A percentile compares a stretch with the other conserved stretches of the same genome.
Conservation (phyloP, 1,140 invertebrate genomes). For the Drosophila watanabei region DNA sequence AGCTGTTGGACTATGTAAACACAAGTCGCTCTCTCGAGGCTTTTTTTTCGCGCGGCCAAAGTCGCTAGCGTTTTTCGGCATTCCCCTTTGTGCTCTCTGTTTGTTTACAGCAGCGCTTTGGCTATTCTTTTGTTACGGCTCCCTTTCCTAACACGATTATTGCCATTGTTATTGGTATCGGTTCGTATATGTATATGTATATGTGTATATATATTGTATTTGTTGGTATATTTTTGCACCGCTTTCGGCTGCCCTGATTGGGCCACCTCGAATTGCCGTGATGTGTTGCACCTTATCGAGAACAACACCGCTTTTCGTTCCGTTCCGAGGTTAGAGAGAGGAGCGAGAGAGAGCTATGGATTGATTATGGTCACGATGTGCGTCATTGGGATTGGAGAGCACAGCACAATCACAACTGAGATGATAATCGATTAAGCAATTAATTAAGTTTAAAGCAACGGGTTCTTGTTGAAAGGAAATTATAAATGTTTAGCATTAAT, state of each 20-base stretch:
- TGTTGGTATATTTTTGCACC: conserved; percentile 6
- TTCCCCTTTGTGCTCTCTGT: conserved; percentile 30
- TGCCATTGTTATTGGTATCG: conserved; percentile 22
- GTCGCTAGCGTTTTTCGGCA: conserved; percentile 26
- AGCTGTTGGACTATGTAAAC: conserved; percentile 34
- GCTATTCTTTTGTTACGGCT: conserved; percentile 33
- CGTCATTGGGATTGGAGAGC: conserved; percentile 21
- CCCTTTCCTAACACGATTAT: conserved; percentile 40
- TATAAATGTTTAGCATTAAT: conserved; percentile 8
- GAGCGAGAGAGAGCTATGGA: background rate
- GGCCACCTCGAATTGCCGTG: conserved; percentile 13
- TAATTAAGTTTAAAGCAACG: background rate
- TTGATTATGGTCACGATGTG: conserved; percentile 30
- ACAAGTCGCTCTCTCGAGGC: conserved; percentile 10
- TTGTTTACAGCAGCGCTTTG: conserved; percentile 30
- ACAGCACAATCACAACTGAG: background rate
- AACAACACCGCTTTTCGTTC: conserved; percentile 4
- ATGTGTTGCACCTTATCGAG: conserved; percentile 33
- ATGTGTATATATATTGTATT: no score
- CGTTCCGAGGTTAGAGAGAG: conserved; percentile 17
- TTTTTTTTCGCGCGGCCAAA: conserved; percentile 7
- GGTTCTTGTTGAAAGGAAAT: background rate
- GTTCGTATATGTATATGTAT: background rate
- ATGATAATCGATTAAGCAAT: conserved; percentile 1
- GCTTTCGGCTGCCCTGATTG: conserved; percentile 25